Percentiles rank a stretch among this genome's conserved stretches.
These are phyloP conservation scores for Amiota minor DNA, from an alignment of 2,888 invertebrate genomes.

Conservation along the genomic window DNA sequence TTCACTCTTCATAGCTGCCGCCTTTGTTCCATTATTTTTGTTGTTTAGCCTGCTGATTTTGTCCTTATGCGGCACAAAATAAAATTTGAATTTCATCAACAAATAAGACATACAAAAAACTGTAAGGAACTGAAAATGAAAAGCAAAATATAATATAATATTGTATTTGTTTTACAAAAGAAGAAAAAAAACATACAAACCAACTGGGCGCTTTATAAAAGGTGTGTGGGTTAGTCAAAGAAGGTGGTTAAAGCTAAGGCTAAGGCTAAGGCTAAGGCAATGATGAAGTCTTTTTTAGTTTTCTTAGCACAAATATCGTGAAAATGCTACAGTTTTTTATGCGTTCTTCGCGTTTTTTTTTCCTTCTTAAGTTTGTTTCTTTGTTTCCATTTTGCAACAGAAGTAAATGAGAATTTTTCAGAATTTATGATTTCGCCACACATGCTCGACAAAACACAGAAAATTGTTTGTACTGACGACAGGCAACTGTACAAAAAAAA, in stretches of 20 bases:
- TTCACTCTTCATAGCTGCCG: not conserved
- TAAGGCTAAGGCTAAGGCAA: too few species aligned
- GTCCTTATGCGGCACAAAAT: not conserved
- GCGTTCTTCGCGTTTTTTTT: not conserved
- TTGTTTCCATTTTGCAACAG: not conserved
- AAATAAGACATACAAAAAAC: not conserved
- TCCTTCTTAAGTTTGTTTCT: not conserved
- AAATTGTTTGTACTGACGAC: too few species aligned
- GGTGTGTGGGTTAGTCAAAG: not conserved
- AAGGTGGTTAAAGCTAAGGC: too few species aligned
- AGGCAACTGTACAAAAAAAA: too few species aligned
- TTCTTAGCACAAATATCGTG: constrained; percentile 2
- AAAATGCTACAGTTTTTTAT: not conserved
- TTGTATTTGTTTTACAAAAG: too few species aligned
- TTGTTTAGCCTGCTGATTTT: too few species aligned
- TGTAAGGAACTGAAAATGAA: not conserved
- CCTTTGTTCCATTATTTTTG: not conserved
- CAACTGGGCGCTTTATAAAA: not conserved
- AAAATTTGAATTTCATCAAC: not conserved
- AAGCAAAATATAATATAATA: not conserved
- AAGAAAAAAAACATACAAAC: too few species aligned
- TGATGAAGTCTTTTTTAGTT: not conserved
- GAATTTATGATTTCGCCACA: constrained; percentile 18
- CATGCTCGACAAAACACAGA: not conserved
- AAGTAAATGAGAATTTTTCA: not conserved